Evolutionary conservation across 2,797 vertebrate genomes (phyloP).

Genomic region (Spea hammondii): DNA sequence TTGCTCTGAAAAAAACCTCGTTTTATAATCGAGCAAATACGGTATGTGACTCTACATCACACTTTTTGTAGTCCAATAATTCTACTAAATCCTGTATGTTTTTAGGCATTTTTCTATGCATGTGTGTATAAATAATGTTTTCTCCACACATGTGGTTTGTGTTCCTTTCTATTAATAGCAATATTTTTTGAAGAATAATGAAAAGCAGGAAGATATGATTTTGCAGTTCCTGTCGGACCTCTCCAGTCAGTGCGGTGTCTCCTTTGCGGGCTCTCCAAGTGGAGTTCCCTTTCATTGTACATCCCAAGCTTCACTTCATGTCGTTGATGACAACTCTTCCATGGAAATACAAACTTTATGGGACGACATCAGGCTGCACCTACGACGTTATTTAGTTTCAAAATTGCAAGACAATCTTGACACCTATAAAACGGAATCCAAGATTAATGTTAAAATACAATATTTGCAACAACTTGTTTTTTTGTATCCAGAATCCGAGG

Average conservation of each 20-base stretch:
- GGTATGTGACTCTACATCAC: too few relatives aligned
- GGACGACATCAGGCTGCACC: conserved; percentile 81
- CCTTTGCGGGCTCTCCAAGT: conserved; percentile 70
- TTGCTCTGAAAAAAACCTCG: too few relatives aligned
- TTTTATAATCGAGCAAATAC: too few relatives aligned
- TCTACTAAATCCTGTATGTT: too few relatives aligned
- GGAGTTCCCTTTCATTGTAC: conserved; percentile 62
- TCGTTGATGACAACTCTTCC: conserved; percentile 76
- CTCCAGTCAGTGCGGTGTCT: conserved; percentile 77
- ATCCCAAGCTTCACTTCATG: conserved; percentile 71
- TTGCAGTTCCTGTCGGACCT: conserved; percentile 84
- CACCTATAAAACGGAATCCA: conserved; percentile 57
- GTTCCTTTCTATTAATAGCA: conserved; percentile 67
- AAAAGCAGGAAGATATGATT: conserved; percentile 78
- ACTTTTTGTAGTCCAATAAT: too few relatives aligned
- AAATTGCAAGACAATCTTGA: conserved; percentile 68
- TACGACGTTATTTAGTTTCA: conserved; percentile 81
- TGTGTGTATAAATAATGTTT: too few relatives aligned
- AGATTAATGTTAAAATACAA: conserved; percentile 68
- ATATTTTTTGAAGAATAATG: conserved; percentile 78
- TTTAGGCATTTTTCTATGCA: too few relatives aligned
- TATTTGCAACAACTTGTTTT: conserved; percentile 82
- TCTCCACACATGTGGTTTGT: neutral
- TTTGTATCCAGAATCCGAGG: conserved; percentile 84
- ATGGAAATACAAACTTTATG: conserved; percentile 80